Conservation (phyloP, 2,888 invertebrate species). For the Plemyria rubiginata region DNA sequence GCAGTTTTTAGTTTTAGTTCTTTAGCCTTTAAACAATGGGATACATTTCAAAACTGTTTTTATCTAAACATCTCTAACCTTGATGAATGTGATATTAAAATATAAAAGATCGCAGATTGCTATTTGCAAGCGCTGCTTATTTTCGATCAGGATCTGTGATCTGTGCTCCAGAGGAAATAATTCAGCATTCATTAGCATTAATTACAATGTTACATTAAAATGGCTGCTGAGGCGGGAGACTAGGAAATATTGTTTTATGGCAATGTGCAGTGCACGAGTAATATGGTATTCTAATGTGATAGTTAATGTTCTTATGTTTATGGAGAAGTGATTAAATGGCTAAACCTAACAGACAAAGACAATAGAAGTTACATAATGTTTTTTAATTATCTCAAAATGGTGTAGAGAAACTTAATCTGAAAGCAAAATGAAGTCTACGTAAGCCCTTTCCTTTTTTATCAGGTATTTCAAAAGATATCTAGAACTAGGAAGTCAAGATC, state of each 20-base stretch:
- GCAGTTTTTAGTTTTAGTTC: too few species aligned
- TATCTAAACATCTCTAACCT: too few species aligned
- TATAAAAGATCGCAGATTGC: slow-evolving; percentile 45
- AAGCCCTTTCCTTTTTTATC: too few species aligned
- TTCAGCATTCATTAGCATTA: slow-evolving; percentile 70
- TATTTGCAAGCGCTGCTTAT: slow-evolving; percentile 65
- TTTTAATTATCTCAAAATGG: too few species aligned
- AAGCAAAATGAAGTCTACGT: too few species aligned
- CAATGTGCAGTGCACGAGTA: slow-evolving; percentile 12
- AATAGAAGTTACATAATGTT: neutral
- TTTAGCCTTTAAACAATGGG: too few species aligned
- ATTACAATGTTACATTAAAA: slow-evolving; percentile 76
- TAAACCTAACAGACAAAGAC: slow-evolving; percentile 14
- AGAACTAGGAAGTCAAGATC: too few species aligned
- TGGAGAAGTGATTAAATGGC: slow-evolving; percentile 21
- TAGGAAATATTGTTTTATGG: slow-evolving; percentile 6
- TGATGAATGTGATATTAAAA: too few species aligned
- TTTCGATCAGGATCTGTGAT: slow-evolving; percentile 69
- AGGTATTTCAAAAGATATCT: too few species aligned
- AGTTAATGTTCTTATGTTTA: slow-evolving; percentile 33
- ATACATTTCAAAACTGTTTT: too few species aligned
- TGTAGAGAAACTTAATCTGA: too few species aligned
- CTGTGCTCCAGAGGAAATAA: slow-evolving; percentile 65
- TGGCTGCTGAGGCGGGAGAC: slow-evolving; percentile 16
- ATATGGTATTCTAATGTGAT: slow-evolving; percentile 19